A percentile compares a stretch with the other conserved stretches of the same genome.
Conservation (phyloP, 2,888 invertebrate genomes). For the Trachelus troglodyta region DNA sequence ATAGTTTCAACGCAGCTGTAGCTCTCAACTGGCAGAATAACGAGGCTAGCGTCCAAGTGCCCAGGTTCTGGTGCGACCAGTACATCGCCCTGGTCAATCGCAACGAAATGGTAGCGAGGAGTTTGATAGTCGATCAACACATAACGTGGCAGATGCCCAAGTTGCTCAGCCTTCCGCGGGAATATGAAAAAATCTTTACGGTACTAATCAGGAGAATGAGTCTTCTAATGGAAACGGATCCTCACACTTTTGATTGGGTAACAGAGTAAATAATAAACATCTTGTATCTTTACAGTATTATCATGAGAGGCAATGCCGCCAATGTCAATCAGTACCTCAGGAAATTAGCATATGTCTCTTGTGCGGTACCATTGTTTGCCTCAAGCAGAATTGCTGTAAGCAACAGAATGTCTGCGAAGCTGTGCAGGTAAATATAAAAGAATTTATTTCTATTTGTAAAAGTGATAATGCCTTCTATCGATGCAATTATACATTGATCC, state of each 20-base stretch:
- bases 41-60: slow-evolving; percentile 67
- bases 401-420: slow-evolving; percentile 87
- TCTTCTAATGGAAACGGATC: neutral
- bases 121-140: slow-evolving; percentile 80
- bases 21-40: slow-evolving; percentile 72
- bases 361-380: slow-evolving; percentile 92
- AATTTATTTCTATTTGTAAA: slow-evolving; percentile 11
- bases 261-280: neutral
- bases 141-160: slow-evolving; percentile 84
- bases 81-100: slow-evolving; percentile 69
- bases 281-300: slow-evolving; percentile 75
- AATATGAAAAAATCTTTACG: slow-evolving; percentile 92
- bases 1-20: slow-evolving; percentile 74
- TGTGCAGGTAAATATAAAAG: slow-evolving; percentile 72
- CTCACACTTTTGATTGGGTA: neutral
- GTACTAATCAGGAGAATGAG: slow-evolving; percentile 40
- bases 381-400: slow-evolving; percentile 89
- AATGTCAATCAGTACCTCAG: slow-evolving; percentile 90
- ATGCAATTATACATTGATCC: neutral
- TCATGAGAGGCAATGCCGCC: slow-evolving; percentile 87
- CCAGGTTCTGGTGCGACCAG: slow-evolving; percentile 78
- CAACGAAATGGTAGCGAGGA: slow-evolving; percentile 73
- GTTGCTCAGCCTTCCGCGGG: slow-evolving; percentile 85
- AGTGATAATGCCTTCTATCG: neutral
- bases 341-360: slow-evolving; percentile 93